A percentile compares a stretch with the other conserved stretches of the same genome.
Conservation (phyloP, 2,888 invertebrate genomes). For the Lobophora halterata region DNA sequence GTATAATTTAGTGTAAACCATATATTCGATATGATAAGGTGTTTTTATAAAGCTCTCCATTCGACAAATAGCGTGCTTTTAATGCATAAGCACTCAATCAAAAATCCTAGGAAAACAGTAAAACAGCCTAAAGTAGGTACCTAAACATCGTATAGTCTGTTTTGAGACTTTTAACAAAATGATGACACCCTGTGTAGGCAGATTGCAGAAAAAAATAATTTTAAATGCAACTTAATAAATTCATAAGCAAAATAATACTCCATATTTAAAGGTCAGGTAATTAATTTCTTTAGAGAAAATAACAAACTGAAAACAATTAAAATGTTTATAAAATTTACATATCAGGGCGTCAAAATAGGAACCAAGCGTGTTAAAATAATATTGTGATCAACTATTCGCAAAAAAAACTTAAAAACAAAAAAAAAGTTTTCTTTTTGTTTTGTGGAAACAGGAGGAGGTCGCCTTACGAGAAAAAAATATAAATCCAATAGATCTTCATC, state of each 20-base stretch:
- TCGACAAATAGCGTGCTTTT: slow-evolving; percentile 46
- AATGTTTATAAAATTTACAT: slow-evolving; percentile 43
- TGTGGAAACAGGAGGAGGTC: slow-evolving; percentile 79
- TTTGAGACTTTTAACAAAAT: slow-evolving; percentile 4
- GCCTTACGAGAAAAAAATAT: slow-evolving; percentile 49
- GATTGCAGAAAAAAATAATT: background rate
- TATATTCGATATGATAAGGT: slow-evolving; percentile 39
- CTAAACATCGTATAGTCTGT: slow-evolving; percentile 5
- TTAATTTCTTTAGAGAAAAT: slow-evolving; percentile 16
- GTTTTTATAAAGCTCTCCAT: slow-evolving; percentile 47
- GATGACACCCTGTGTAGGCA: slow-evolving; percentile 17
- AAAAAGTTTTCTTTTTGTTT: slow-evolving; percentile 47
- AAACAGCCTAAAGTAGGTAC: slow-evolving; percentile 3
- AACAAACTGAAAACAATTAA: slow-evolving; percentile 31
- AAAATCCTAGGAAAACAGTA: slow-evolving; percentile 12
- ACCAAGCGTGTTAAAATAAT: slow-evolving; percentile 47
- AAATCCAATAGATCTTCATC: slow-evolving; percentile 41
- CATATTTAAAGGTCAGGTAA: too few species aligned
- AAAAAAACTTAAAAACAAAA: slow-evolving; percentile 44
- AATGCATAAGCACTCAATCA: slow-evolving; percentile 26
- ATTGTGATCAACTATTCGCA: slow-evolving; percentile 26
- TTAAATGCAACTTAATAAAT: slow-evolving; percentile 14
- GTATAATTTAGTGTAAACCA: slow-evolving; percentile 36
- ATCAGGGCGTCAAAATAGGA: slow-evolving; percentile 73
- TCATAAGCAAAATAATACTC: slow-evolving; percentile 27